Evolutionary conservation across 1,140 invertebrate genomes (phyloP), one percentile per base, ranked within the genome.

Genomic region (Hycleus cichorii): DNA sequence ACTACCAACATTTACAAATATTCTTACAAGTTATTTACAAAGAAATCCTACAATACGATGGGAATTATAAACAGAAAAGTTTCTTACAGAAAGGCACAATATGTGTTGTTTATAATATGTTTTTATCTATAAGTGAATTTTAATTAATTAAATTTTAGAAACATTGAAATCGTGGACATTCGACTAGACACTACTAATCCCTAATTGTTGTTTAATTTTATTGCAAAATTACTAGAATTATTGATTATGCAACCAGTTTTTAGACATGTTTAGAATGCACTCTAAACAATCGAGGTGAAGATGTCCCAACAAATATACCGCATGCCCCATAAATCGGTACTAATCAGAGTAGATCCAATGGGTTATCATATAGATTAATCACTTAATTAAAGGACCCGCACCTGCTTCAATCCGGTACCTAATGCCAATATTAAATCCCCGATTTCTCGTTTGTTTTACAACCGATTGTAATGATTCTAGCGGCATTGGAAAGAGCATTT

Each of bases 1-100:
- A 5, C 32, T 32, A 32, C 32, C 32, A 32, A 32, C 32, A 32
- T 57, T 64, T 64, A 64, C 62, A 64, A 64, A 32, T 18, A 64
- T 61, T 49, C 32, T 64, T 61, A 64, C 55, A 64, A 64, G 61
- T 64, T 64, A 64, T 64, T 59, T 64, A 61, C 62, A 64, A 53
- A 57, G 26, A 58, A 61, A 49, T 48, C 42, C 32, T 32, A 32
- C 32, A 32, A 32, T 32, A 32, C 4, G 7, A 7, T 32, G 32
- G 32, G 7, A 7, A 32, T 32, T 32, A 32, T 4, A 32, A 32
- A 32, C 32, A 32, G 1, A 32, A 32, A 32, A 4, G 32, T 32
- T 32, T 18, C 18, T 18, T 32, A 32, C 3, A 48, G 39, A 64
- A 64, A 59, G 59, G 62, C 62, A 64, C 62, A 58, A 58, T 44